These are phyloP conservation scores for Luperina nickerlii DNA, from an alignment of 2,888 invertebrate genomes.

Conservation along the genomic window DNA sequence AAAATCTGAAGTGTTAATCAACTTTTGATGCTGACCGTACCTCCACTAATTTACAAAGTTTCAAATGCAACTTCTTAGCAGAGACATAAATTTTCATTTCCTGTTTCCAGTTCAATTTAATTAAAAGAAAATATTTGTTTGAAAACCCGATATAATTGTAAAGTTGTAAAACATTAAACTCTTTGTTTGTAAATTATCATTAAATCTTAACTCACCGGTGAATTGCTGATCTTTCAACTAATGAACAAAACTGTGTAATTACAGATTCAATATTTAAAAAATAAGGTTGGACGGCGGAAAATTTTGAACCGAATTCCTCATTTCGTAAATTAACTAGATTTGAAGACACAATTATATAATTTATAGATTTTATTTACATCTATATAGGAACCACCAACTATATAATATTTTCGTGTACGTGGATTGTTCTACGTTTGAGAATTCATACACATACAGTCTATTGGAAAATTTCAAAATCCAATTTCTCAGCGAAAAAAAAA, in stretches of 20 bases:
- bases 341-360: background rate
- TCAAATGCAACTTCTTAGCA: background rate
- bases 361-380: too few species aligned
- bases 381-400: too few species aligned
- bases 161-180: slow-evolving; percentile 23
- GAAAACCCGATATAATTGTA: slow-evolving; percentile 15
- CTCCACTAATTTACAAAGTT: background rate
- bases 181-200: slow-evolving; percentile 24
- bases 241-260: slow-evolving; percentile 40
- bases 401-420: too few species aligned
- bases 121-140: slow-evolving; percentile 42
- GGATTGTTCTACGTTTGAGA: too few species aligned
- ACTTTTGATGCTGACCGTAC: too few species aligned
- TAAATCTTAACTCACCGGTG: slow-evolving; percentile 26
- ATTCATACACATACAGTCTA: too few species aligned
- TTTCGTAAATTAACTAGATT: slow-evolving; percentile 27
- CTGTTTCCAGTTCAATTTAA: slow-evolving; percentile 12
- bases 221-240: slow-evolving; percentile 21
- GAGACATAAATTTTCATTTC: slow-evolving; percentile 1
- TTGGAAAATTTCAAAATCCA: too few species aligned
- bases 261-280: slow-evolving; percentile 34
- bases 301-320: slow-evolving; percentile 12
- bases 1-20: too few species aligned
- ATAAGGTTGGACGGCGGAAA: slow-evolving; percentile 5
- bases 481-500: too few species aligned